phyloP scores from a whole-genome alignment of 2,797 vertebrate species.

The Hydrocynus forskahlii region DNA sequence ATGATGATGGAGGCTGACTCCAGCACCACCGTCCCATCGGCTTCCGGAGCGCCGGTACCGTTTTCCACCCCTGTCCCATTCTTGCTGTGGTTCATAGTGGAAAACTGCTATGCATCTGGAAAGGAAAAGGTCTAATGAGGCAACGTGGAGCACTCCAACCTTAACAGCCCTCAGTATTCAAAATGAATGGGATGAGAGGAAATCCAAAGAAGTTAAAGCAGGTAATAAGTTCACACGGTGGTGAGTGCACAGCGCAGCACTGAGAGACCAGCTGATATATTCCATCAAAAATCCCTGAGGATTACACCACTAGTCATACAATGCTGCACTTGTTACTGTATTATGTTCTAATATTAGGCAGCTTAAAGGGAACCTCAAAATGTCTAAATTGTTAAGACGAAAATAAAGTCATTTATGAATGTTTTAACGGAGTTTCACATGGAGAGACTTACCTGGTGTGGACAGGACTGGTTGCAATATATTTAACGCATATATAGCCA shows the following conservation, averaged over 20 bases:
- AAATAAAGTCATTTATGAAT: neutral
- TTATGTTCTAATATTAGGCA: slow-evolving; percentile 14
- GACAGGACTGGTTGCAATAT: neutral
- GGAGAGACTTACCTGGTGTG: no score
- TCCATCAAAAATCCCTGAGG: slow-evolving; percentile 26
- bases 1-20: slow-evolving; percentile 89
- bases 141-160: neutral
- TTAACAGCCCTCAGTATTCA: neutral
- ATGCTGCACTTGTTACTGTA: slow-evolving; percentile 41
- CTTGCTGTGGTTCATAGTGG: slow-evolving; percentile 55
- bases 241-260: neutral
- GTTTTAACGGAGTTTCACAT: neutral
- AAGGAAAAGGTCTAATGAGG: neutral
- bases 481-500: neutral
- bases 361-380: neutral
- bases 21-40: slow-evolving; percentile 73
- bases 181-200: neutral
- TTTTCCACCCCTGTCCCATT: slow-evolving; percentile 53
- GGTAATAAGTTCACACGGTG: slow-evolving; percentile 4
- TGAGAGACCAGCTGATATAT: slow-evolving; percentile 10
- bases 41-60: slow-evolving; percentile 22
- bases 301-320: slow-evolving; percentile 25
- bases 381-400: neutral
- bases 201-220: slow-evolving; percentile 5
- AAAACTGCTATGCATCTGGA: slow-evolving; percentile 30